A percentile compares a stretch with the other conserved stretches of the same genome.
phyloP scores from a whole-genome alignment of 2,888 invertebrate species.

The Dasysyrphus albostriatus region DNA sequence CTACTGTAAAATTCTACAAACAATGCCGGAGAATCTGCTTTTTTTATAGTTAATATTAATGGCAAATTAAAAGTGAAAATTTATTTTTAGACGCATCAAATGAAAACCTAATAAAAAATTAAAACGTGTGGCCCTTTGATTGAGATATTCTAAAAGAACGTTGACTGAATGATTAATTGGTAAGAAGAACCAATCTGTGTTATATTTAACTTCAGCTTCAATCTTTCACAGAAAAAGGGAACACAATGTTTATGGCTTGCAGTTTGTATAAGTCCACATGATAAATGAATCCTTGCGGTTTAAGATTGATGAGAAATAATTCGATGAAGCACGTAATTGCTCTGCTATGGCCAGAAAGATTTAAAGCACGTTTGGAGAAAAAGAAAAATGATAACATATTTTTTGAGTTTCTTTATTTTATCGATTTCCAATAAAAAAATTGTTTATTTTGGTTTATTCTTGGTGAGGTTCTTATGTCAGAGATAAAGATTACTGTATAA shows the following conservation, averaged over 20 bases:
- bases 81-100: constrained; percentile 14
- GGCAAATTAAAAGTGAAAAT: constrained; percentile 28
- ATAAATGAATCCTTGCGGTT: constrained; percentile 59
- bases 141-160: constrained; percentile 43
- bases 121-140: constrained; percentile 35
- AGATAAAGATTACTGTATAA: neutral
- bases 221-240: constrained; percentile 29
- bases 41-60: constrained; percentile 7
- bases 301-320: constrained; percentile 14
- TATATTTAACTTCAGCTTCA: constrained; percentile 13
- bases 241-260: constrained; percentile 50
- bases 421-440: constrained; percentile 10
- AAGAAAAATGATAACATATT: constrained; percentile 23
- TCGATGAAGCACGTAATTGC: constrained; percentile 62
- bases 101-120: neutral
- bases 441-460: neutral
- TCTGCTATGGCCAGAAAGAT: constrained; percentile 7
- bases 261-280: constrained; percentile 52
- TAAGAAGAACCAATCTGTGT: constrained; percentile 32
- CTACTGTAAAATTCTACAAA: neutral
- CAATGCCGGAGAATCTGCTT: neutral
- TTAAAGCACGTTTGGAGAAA: neutral
- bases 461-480: neutral
- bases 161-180: constrained; percentile 58
- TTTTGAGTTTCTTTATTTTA: constrained; percentile 7